phyloP scores from a whole-genome alignment of 2,888 invertebrate genomes.

The Dichetophora obliterata region DNA sequence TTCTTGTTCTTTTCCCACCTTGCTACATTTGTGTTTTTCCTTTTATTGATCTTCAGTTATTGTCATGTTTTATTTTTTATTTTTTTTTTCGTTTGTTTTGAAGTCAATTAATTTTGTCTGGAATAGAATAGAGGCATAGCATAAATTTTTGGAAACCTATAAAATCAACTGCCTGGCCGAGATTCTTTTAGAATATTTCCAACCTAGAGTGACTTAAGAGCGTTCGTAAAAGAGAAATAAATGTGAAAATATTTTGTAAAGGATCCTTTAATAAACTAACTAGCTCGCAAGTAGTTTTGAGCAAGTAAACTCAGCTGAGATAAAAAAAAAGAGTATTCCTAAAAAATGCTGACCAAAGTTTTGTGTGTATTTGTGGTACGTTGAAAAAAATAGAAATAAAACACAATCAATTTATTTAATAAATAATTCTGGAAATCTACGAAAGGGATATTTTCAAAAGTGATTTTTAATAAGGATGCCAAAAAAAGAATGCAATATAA shows the following conservation, averaged over 20 bases:
- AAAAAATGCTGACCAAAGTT: slow-evolving; percentile 11
- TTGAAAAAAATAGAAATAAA: background rate
- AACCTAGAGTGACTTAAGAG: slow-evolving; percentile 48
- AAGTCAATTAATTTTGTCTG: slow-evolving; percentile 32
- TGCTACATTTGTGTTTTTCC: background rate
- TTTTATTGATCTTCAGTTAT: slow-evolving; percentile 19
- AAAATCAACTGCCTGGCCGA: slow-evolving; percentile 49
- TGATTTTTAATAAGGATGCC: no score
- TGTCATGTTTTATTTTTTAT: slow-evolving; percentile 1
- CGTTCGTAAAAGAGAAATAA: background rate
- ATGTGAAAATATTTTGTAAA: background rate
- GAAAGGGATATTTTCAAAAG: background rate
- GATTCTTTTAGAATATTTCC: slow-evolving; percentile 56
- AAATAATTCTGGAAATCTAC: background rate
- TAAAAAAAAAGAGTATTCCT: background rate
- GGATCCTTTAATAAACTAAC: background rate
- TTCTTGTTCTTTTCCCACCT: slow-evolving; percentile 1
- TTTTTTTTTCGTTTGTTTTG: background rate
- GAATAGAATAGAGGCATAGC: background rate
- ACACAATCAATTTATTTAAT: slow-evolving; percentile 1
- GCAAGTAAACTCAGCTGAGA: background rate
- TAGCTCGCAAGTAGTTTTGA: background rate
- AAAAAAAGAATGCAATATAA: no score
- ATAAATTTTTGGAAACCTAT: slow-evolving; percentile 45
- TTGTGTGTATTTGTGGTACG: slow-evolving; percentile 21